Evolutionary conservation across 92 coral and sea anemone genomes (phyloP).

Genomic region (Parazoanthus atlanticus): DNA sequence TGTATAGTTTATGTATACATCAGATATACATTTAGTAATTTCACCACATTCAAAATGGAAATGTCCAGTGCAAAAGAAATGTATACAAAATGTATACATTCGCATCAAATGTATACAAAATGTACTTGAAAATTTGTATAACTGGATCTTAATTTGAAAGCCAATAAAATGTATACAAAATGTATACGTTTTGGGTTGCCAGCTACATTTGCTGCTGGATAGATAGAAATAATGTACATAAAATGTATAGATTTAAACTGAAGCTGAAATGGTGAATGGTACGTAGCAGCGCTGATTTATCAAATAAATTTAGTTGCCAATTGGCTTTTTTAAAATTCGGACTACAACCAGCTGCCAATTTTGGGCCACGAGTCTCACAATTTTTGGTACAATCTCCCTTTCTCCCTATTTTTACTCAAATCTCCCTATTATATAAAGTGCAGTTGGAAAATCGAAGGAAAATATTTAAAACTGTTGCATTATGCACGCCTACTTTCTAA

Average conservation of each 20-base stretch:
- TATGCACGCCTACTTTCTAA: no score
- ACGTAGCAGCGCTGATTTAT: not conserved
- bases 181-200: not conserved
- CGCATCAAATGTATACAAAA: not conserved
- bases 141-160: not conserved
- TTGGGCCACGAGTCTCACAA: slow-evolving; percentile 2
- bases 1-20: slow-evolving; percentile 11
- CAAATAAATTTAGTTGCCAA: not conserved
- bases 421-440: not conserved
- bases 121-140: not conserved
- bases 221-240: not conserved
- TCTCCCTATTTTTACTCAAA: not conserved
- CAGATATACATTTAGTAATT: not conserved
- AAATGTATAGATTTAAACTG: slow-evolving; percentile 1
- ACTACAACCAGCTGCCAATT: not conserved
- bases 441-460: no score
- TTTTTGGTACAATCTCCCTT: slow-evolving; percentile 2
- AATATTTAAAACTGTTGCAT: no score
- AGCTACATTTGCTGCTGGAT: not conserved
- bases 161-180: not conserved
- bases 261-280: not conserved
- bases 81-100: slow-evolving; percentile 10
- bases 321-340: no score
- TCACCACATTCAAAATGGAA: not conserved
- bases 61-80: not conserved